Evolutionary conservation across 2,113 vertebrate species (phyloP).

Genomic region (Lanius collurio): DNA sequence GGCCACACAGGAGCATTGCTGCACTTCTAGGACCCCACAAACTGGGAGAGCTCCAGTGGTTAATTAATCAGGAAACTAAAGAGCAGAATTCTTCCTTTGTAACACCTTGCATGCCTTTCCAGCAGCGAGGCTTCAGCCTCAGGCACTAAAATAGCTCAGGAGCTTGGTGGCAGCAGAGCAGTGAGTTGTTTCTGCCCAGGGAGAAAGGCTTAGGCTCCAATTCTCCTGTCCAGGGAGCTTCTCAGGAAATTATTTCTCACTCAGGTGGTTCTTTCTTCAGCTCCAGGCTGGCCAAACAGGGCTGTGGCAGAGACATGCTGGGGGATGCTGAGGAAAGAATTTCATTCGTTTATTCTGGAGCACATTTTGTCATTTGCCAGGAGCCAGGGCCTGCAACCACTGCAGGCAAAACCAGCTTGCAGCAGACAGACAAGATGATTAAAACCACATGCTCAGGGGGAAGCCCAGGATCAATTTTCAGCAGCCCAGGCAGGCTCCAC

Average conservation of each 20-base stretch:
- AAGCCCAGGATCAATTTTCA: not conserved
- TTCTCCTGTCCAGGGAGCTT: not conserved
- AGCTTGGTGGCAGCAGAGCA: not conserved
- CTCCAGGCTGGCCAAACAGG: not conserved
- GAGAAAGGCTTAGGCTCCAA: not conserved
- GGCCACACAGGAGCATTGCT: not conserved
- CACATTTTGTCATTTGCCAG: not conserved
- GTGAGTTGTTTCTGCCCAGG: not conserved
- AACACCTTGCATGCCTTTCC: not conserved
- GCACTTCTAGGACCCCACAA: not conserved
- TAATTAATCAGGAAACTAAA: not conserved
- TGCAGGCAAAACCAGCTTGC: not conserved
- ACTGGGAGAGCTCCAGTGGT: not conserved
- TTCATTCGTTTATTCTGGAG: not conserved
- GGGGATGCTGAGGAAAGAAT: not conserved
- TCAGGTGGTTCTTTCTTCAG: not conserved
- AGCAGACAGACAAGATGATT: not conserved
- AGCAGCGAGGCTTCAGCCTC: not conserved
- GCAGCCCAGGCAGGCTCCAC: not conserved
- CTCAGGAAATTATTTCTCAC: not conserved
- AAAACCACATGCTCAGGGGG: not conserved
- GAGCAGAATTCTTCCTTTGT: not conserved
- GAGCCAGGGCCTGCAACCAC: not conserved
- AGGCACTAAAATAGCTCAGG: not conserved
- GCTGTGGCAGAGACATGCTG: fast-evolving